phyloP scores from a whole-genome alignment of 2,797 vertebrate genomes.

The Ambastaia sidthimunki region DNA sequence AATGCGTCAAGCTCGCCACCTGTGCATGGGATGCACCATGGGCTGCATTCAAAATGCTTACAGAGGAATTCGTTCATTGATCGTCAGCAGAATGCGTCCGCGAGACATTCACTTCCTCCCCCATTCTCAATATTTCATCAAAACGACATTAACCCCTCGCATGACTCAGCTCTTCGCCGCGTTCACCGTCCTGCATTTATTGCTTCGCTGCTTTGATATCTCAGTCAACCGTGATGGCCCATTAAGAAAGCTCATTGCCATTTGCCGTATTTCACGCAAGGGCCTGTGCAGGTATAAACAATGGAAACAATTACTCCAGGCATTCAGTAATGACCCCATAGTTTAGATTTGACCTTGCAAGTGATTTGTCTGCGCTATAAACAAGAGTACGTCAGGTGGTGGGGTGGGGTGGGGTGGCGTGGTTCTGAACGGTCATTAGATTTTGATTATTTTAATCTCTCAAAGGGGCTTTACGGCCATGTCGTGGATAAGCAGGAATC shows the following conservation, averaged over 20 bases:
- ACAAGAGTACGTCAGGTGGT: slow-evolving; percentile 22
- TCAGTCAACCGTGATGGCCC: slow-evolving; percentile 12
- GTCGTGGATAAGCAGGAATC: slow-evolving; percentile 44
- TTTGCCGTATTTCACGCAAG: slow-evolving; percentile 17
- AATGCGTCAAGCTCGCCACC: slow-evolving; percentile 26
- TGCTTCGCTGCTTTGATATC: slow-evolving; percentile 14
- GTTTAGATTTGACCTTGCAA: slow-evolving; percentile 52
- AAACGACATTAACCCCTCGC: slow-evolving; percentile 47
- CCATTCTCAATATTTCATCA: slow-evolving; percentile 55
- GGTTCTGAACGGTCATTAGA: slow-evolving; percentile 42
- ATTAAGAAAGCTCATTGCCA: slow-evolving; percentile 30
- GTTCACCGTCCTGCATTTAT: background rate
- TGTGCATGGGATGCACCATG: slow-evolving; percentile 28
- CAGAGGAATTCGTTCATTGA: slow-evolving; percentile 35
- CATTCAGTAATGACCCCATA: slow-evolving; percentile 25
- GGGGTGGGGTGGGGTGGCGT: background rate
- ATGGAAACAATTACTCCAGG: slow-evolving; percentile 42
- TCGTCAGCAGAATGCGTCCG: slow-evolving; percentile 48
- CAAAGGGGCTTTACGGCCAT: slow-evolving; percentile 50
- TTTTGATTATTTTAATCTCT: slow-evolving; percentile 53
- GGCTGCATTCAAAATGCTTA: slow-evolving; percentile 37
- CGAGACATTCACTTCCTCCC: slow-evolving; percentile 42
- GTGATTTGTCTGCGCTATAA: slow-evolving; percentile 47
- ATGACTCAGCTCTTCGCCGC: slow-evolving; percentile 15
- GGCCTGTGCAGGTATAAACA: slow-evolving; percentile 26